Evolutionary conservation across 2,888 invertebrate genomes (phyloP).

Genomic region (Acanthosepion esculentum): DNA sequence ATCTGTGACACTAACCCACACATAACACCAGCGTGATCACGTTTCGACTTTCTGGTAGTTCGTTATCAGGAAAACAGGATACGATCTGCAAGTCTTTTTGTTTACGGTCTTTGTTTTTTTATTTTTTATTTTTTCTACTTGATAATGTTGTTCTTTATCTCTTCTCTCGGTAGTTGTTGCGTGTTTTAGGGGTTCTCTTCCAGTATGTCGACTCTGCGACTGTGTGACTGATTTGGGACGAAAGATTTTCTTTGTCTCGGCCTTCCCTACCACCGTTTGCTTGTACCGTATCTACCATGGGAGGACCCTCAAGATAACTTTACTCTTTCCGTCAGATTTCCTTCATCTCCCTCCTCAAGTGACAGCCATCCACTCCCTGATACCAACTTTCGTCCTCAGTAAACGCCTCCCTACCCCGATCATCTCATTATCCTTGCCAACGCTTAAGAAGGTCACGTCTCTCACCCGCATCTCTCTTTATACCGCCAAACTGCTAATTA

Average conservation of each 20-base stretch:
- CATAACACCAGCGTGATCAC: no score
- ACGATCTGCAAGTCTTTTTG: not conserved
- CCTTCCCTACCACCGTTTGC: not conserved
- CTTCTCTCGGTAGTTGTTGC: not conserved
- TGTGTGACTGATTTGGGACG: not conserved
- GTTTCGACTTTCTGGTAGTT: not conserved
- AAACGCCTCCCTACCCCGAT: not conserved
- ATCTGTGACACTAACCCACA: no score
- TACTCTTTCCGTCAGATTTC: not conserved
- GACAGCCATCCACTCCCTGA: not conserved
- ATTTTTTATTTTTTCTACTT: not conserved
- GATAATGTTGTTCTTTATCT: not conserved
- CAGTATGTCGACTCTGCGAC: not conserved
- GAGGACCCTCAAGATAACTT: not conserved
- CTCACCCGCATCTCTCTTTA: not conserved
- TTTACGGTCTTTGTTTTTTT: not conserved
- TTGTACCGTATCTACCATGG: not conserved
- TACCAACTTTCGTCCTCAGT: not conserved
- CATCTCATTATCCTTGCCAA: not conserved
- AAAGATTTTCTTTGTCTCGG: not conserved
- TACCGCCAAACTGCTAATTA: not conserved
- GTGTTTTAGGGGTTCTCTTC: not conserved
- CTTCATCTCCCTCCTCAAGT: not conserved
- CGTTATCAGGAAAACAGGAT: not conserved
- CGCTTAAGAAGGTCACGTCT: not conserved